Base-by-base conservation (phyloP, 1,140 invertebrate species). In the Nephila pilipes region DNA sequence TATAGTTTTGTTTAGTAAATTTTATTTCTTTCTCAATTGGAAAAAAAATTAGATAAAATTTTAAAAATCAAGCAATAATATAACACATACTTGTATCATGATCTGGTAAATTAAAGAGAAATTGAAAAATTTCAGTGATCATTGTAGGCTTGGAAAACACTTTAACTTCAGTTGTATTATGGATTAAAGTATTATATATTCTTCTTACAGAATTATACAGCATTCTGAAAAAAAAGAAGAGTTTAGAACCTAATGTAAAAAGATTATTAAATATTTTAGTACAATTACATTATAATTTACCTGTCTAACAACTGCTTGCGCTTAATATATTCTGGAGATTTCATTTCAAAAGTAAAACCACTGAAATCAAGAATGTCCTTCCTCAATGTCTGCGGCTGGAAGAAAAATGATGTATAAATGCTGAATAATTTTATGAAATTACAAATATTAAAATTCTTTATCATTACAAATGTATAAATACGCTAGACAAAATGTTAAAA, bases 101-200 rank as follows among this genome's bases (percentile, higher is more conserved):
- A 54, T 88, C 85, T 46, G 92, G 92, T n/a, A 93, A 36, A 36
- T 93, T 89, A 10, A 93, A 83, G 1, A 93, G 87, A 55, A 93
- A 93, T 22, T 93, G 85, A 25, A 93, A 89, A 16, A 93, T 93
- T 89, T 93, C 92, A 55, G 32, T 38, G 2, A 93, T 89, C 92
- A 93, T 93, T 16, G 85, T 88, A 22, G 92, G 92, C 57, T 93
- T 93, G 3, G 92, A 89, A 93, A 89, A 89, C 10, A 93, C 92
- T 54, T 89, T 93, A 25, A 88, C 92, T 88, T 93, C 92, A 29
- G 85, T 89, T 20, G 92, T 63, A 57, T 81, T 93, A 36, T 93
- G 87, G n/a, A 93, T 93, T 58, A 93, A 89, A 8, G 92, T 93
- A 25, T 93, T 93, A n/a, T 93, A 93, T 63, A 93, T 83, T 89